phyloP scores from a whole-genome alignment of 1,140 invertebrate genomes.

The Papilio polyxenes region DNA sequence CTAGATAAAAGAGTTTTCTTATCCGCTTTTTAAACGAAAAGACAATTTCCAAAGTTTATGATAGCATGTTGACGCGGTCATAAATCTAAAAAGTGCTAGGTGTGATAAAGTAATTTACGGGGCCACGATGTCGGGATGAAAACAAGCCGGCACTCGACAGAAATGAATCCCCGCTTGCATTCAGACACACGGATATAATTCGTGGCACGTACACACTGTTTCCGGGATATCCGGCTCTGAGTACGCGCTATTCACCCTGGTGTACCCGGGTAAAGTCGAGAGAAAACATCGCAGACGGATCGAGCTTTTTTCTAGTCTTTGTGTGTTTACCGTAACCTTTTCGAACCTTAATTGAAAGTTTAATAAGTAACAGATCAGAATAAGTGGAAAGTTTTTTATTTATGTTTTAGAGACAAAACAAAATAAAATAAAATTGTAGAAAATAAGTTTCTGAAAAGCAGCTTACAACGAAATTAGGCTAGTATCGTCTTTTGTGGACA shows the following conservation, averaged over 20 bases:
- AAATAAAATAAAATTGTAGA: too few relatives aligned
- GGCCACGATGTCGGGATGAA: slow-evolving; percentile 1
- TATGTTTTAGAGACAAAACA: background rate
- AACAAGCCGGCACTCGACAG: background rate
- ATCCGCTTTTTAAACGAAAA: background rate
- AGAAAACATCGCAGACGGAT: slow-evolving; percentile 12
- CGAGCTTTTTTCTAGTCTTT: background rate
- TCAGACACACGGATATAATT: slow-evolving; percentile 15
- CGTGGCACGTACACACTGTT: slow-evolving; percentile 29
- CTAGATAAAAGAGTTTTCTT: background rate
- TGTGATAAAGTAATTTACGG: slow-evolving; percentile 24
- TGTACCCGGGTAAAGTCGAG: background rate
- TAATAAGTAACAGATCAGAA: background rate
- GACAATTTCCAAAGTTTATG: background rate
- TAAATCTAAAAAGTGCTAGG: slow-evolving; percentile 20
- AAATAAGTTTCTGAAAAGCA: too few relatives aligned
- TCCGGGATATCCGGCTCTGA: slow-evolving; percentile 31
- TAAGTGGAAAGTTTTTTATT: background rate
- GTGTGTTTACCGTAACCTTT: too few relatives aligned
- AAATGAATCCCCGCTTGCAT: slow-evolving; percentile 29
- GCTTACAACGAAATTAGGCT: background rate
- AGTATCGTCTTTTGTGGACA: too few relatives aligned
- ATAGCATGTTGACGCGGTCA: slow-evolving; percentile 3
- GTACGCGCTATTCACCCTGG: slow-evolving; percentile 10
- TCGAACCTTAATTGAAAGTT: too few relatives aligned